Evolutionary conservation across 2,888 invertebrate genomes (phyloP).

Genomic region (Diarsia mendica): DNA sequence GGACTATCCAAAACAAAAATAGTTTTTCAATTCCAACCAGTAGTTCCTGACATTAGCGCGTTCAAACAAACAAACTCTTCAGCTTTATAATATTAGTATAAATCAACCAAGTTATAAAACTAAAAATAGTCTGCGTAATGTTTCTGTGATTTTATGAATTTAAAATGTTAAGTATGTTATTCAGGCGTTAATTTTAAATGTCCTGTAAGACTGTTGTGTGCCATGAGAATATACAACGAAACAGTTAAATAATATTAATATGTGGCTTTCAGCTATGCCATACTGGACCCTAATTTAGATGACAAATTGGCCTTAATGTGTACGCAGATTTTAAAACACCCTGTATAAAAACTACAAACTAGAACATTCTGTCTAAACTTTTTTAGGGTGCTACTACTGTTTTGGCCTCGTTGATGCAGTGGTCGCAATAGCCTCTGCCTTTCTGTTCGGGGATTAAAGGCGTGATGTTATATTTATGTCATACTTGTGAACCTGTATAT

Average conservation of each 20-base stretch:
- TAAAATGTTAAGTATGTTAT: slow-evolving; percentile 59
- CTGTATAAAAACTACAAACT: background rate
- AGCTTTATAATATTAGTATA: background rate
- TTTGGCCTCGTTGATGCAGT: background rate
- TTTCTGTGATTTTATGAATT: slow-evolving; percentile 63
- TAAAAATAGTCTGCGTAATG: slow-evolving; percentile 45
- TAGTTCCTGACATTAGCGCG: too few species aligned
- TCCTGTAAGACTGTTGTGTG: slow-evolving; percentile 60
- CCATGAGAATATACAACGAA: slow-evolving; percentile 52
- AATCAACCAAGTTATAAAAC: slow-evolving; percentile 57
- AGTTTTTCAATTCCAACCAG: too few species aligned
- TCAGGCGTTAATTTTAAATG: slow-evolving; percentile 41
- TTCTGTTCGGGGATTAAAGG: too few species aligned
- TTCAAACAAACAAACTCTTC: too few species aligned
- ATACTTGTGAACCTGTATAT: background rate
- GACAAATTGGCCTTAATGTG: background rate
- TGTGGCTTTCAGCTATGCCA: slow-evolving; percentile 18
- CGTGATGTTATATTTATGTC: too few species aligned
- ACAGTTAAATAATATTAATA: slow-evolving; percentile 21
- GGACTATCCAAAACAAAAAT: too few species aligned
- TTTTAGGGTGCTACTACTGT: background rate
- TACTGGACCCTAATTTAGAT: slow-evolving; percentile 8
- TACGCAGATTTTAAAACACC: background rate
- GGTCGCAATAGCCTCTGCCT: too few species aligned
- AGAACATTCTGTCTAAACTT: background rate